A percentile compares a stretch with the other conserved stretches of the same genome.
Conservation (phyloP, 2,113 vertebrate species). For the Chitala chitala region DNA sequence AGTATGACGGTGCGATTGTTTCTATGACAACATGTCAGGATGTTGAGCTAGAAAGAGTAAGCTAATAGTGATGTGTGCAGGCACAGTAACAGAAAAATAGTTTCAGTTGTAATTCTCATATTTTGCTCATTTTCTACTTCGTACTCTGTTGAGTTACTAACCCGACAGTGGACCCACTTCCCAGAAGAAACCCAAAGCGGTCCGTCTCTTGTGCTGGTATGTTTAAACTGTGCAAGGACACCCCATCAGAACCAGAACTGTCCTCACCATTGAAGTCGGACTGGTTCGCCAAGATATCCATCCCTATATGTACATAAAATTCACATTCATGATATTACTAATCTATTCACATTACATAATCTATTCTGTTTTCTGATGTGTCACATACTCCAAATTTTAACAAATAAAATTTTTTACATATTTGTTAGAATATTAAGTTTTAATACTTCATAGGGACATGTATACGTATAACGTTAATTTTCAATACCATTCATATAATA, state of each 20-base stretch:
- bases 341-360: no score
- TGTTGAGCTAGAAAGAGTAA: slow-evolving; percentile 43
- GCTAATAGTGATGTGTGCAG: slow-evolving; percentile 20
- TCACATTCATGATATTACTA: neutral
- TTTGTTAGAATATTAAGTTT: no score
- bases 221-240: slow-evolving; percentile 44
- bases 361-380: no score
- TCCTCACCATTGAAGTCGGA: slow-evolving; percentile 43
- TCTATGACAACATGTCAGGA: slow-evolving; percentile 58
- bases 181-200: slow-evolving; percentile 66
- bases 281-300: slow-evolving; percentile 38
- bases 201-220: slow-evolving; percentile 54
- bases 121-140: no score
- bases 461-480: no score
- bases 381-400: no score
- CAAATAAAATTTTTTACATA: neutral
- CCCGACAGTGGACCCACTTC: slow-evolving; percentile 55
- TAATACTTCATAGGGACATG: no score
- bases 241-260: slow-evolving; percentile 48
- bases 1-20: slow-evolving; percentile 46
- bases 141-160: slow-evolving; percentile 39
- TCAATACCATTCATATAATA: neutral
- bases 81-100: slow-evolving; percentile 38
- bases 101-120: neutral
- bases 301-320: slow-evolving; percentile 39